These are phyloP conservation scores for Parapsyche elsis DNA, from an alignment of 1,140 invertebrate species.

Conservation along the genomic window DNA sequence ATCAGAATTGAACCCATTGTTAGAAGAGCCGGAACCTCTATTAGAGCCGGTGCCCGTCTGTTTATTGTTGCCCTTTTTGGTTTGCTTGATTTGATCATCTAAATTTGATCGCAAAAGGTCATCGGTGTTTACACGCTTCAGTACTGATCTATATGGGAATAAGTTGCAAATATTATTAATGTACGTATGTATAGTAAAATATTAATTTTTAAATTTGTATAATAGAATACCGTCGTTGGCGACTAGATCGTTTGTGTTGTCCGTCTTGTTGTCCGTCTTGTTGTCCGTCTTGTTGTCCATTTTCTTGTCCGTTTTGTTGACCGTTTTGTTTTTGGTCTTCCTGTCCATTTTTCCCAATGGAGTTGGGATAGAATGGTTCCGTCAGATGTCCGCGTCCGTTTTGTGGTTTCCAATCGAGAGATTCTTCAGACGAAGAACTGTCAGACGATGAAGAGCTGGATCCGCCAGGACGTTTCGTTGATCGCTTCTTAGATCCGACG, in stretches of 20 bases:
- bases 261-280: background rate
- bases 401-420: background rate
- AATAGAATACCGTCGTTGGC: background rate
- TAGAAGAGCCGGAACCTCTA: background rate
- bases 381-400: background rate
- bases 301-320: background rate
- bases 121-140: too few species aligned
- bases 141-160: background rate
- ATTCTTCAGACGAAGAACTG: too few species aligned
- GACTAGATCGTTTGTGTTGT: background rate
- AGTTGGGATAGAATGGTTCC: background rate
- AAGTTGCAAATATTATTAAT: too few species aligned
- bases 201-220: background rate
- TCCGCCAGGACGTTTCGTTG: background rate
- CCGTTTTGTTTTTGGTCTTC: background rate
- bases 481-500: slow-evolving; percentile 34
- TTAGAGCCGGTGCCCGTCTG: too few species aligned
- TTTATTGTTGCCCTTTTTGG: too few species aligned
- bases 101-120: too few species aligned
- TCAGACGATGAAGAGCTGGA: too few species aligned
- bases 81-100: too few species aligned
- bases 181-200: too few species aligned
- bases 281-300: background rate
- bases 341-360: background rate
- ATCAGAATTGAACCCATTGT: background rate